phyloP scores from a whole-genome alignment of 2,888 invertebrate species.

The Nemurella pictetii region DNA sequence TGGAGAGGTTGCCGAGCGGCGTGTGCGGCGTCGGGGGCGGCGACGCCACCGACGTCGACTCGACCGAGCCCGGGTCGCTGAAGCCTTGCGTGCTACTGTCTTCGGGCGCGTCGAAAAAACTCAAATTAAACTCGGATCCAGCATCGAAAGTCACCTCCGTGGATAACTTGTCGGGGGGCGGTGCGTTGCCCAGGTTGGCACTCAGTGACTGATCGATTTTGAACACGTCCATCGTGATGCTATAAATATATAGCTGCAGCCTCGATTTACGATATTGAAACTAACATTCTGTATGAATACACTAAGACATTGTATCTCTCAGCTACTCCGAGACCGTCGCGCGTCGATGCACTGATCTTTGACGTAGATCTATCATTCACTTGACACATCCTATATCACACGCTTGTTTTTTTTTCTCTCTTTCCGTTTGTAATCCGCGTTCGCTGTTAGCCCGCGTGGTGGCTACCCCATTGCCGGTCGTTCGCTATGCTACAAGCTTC shows the following conservation, averaged over 20 bases:
- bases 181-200: conserved; percentile 64
- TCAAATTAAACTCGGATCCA: conserved; percentile 76
- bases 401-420: background rate
- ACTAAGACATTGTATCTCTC: background rate
- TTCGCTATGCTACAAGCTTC: background rate
- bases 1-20: conserved; percentile 7
- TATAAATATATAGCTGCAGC: background rate
- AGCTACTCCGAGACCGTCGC: background rate
- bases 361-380: background rate
- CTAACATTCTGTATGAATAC: background rate
- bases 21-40: conserved; percentile 37
- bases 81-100: conserved; percentile 69
- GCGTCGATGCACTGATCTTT: background rate
- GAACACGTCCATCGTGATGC: conserved; percentile 70
- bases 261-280: background rate
- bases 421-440: background rate
- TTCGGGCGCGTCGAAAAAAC: conserved; percentile 75
- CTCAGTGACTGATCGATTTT: conserved; percentile 67
- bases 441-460: background rate
- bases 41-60: conserved; percentile 48
- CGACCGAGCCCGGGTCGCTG: conserved; percentile 68
- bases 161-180: conserved; percentile 62
- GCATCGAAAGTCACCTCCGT: conserved; percentile 73
- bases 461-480: conserved; percentile 25
- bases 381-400: background rate